A percentile compares a stretch with the other conserved stretches of the same genome.
phyloP scores from a whole-genome alignment of 2,113 vertebrate genomes.

The Chamaea fasciata region DNA sequence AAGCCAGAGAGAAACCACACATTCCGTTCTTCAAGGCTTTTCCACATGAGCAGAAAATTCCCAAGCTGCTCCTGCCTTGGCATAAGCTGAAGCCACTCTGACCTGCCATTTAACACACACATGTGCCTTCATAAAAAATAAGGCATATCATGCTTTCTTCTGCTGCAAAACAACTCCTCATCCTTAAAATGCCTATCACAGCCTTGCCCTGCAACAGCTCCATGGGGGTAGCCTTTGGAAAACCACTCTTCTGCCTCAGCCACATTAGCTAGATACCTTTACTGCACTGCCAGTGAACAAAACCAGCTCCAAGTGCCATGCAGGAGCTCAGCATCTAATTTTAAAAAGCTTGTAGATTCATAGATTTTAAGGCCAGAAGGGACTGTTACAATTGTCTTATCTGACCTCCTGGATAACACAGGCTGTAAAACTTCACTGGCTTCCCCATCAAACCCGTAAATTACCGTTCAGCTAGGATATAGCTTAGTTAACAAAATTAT shows the following conservation, averaged over 20 bases:
- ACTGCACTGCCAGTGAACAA: neutral
- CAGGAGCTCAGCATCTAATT: neutral
- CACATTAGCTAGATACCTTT: neutral
- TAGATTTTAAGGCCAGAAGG: neutral
- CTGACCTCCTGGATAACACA: neutral
- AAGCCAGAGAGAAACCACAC: neutral
- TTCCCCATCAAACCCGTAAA: neutral
- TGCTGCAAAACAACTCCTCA: neutral
- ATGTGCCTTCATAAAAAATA: neutral
- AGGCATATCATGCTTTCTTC: neutral
- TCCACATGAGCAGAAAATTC: neutral
- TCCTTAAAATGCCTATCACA: neutral
- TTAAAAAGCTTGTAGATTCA: neutral
- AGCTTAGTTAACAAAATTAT: neutral
- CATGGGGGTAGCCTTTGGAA: neutral
- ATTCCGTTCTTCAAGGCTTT: accelerated
- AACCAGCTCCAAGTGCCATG: neutral
- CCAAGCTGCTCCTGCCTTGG: accelerated
- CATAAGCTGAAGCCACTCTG: neutral
- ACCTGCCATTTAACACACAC: neutral
- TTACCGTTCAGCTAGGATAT: neutral
- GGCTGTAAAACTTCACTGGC: neutral
- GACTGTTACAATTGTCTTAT: neutral
- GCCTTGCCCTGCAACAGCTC: accelerated
- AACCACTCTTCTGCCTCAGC: neutral